These are phyloP conservation scores for Falco columbarius DNA, from an alignment of 2,797 vertebrate species.

Conservation along the genomic window DNA sequence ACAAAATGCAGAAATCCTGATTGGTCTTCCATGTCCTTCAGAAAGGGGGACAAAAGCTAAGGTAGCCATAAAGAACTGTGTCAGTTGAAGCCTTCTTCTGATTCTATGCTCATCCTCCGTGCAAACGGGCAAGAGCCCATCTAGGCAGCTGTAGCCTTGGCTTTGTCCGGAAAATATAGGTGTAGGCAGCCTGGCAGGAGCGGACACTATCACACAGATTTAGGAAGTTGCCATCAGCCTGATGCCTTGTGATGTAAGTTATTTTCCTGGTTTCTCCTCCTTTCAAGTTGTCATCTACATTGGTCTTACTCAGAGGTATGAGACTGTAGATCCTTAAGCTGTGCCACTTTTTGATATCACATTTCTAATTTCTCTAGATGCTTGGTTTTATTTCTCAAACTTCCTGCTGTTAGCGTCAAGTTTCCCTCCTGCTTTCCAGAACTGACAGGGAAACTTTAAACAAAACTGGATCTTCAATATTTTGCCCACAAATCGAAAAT, in stretches of 20 bases:
- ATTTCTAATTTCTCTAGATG: not conserved
- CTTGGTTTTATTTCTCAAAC: not conserved
- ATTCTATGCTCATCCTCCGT: fast-evolving
- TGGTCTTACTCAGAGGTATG: not conserved
- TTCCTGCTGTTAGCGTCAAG: not conserved
- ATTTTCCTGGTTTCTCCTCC: not conserved
- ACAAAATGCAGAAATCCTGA: not conserved
- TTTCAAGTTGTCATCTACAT: not conserved
- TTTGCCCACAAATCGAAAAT: not conserved
- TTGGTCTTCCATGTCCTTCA: not conserved
- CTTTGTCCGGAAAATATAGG: not conserved
- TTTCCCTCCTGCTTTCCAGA: not conserved
- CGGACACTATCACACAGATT: not conserved
- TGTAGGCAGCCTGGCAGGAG: not conserved
- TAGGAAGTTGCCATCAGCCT: not conserved
- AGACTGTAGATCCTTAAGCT: not conserved
- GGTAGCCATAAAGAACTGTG: not conserved
- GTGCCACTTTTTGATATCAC: not conserved
- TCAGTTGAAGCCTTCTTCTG: not conserved
- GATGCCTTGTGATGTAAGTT: not conserved
- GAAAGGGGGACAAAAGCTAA: not conserved
- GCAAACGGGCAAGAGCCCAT: not conserved
- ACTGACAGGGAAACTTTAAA: not conserved
- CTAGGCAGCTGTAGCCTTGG: not conserved
- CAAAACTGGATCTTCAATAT: not conserved